These are phyloP conservation scores for Ispidina picta DNA, from an alignment of 2,797 vertebrate species.

Conservation along the genomic window DNA sequence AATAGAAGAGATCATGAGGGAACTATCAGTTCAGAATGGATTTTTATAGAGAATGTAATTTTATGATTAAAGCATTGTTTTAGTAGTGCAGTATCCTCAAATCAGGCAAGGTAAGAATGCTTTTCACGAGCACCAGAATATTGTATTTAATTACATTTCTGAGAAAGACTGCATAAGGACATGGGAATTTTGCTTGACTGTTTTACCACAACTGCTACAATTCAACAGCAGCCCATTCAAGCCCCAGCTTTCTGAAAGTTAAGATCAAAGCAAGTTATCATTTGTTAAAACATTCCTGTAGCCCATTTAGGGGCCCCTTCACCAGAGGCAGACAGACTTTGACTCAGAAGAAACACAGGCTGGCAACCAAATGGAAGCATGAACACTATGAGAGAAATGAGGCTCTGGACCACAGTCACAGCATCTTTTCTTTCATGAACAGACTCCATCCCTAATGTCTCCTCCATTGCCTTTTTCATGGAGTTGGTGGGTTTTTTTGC, in stretches of 20 bases:
- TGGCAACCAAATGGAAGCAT: background rate
- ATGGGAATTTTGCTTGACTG: background rate
- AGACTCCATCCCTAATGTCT: background rate
- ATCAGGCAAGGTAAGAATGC: constrained; percentile 11
- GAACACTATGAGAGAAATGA: background rate
- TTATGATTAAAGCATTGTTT: constrained; percentile 52
- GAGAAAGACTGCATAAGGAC: background rate
- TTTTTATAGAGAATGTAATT: constrained; percentile 35
- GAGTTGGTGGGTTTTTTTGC: background rate
- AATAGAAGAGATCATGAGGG: constrained; percentile 42
- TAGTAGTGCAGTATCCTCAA: background rate
- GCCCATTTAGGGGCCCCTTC: background rate
- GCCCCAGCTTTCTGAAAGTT: background rate
- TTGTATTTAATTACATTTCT: constrained; percentile 35
- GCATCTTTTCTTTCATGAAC: background rate
- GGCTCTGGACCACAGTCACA: background rate
- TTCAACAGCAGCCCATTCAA: background rate
- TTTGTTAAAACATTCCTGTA: background rate
- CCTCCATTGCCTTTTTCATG: background rate
- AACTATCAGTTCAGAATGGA: constrained; percentile 18
- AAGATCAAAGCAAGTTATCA: accelerated
- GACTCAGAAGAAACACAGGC: background rate
- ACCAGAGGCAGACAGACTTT: background rate
- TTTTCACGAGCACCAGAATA: constrained; percentile 21
- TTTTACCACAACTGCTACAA: background rate